These are phyloP conservation scores for Heliangelus exortis DNA, from an alignment of 2,797 vertebrate species.

Conservation along the genomic window DNA sequence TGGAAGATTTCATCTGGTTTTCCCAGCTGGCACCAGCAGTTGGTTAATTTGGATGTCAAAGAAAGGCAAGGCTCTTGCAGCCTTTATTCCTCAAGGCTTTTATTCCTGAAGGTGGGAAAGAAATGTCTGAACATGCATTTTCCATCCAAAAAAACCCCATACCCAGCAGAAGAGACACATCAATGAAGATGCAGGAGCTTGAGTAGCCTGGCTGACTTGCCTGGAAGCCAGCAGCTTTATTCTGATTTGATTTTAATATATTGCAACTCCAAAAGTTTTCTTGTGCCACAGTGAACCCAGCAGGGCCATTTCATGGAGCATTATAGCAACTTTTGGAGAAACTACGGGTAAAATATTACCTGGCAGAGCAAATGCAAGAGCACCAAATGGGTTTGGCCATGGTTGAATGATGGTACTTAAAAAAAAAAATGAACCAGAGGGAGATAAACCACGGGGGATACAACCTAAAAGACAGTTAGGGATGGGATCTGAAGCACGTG, in stretches of 20 bases:
- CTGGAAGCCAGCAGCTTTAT: not conserved
- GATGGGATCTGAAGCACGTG: not conserved
- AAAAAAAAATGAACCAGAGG: not conserved
- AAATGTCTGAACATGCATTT: not conserved
- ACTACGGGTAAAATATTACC: not conserved
- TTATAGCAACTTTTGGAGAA: not conserved
- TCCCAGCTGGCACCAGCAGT: not conserved
- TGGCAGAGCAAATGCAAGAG: not conserved
- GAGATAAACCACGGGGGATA: not conserved
- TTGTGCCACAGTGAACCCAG: not conserved
- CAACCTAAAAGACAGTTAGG: not conserved
- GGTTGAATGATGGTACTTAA: not conserved
- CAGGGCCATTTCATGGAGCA: not conserved
- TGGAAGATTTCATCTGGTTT: rapidly evolving
- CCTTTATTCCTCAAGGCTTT: not conserved
- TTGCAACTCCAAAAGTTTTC: not conserved
- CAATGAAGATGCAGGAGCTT: not conserved
- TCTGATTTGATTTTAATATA: not conserved
- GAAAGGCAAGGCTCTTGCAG: not conserved
- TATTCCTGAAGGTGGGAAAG: not conserved
- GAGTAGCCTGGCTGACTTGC: not conserved
- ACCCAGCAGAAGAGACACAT: rapidly evolving
- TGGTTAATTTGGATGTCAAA: not conserved
- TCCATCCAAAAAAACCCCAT: too few relatives aligned
- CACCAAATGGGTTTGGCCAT: not conserved